Conservation (phyloP, 2,797 vertebrate genomes). For the Chiloscyllium punctatum region DNA sequence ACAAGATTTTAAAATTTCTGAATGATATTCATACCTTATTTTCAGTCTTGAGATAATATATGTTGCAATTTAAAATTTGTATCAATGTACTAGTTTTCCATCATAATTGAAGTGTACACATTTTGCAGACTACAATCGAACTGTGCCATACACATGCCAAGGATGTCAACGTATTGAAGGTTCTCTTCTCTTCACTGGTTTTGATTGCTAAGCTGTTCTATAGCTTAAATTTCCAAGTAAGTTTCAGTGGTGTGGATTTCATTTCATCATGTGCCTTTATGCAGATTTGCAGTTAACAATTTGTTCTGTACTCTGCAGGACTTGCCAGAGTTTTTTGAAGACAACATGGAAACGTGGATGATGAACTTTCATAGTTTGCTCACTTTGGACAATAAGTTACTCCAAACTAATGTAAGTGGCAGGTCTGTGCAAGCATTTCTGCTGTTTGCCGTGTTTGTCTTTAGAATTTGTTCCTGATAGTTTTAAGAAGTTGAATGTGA, state of each 20-base stretch:
- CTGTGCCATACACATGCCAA: constrained; percentile 89
- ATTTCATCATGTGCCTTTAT: not conserved
- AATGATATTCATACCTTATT: not conserved
- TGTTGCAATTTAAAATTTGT: not conserved
- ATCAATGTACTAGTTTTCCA: too few species aligned
- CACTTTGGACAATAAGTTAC: constrained; percentile 93
- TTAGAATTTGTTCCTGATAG: not conserved
- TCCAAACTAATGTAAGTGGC: constrained; percentile 87
- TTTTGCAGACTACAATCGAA: constrained; percentile 86
- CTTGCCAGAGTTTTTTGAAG: constrained; percentile 98
- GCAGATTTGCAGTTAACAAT: not conserved
- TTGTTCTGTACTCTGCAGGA: constrained; percentile 61
- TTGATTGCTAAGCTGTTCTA: constrained; percentile 96
- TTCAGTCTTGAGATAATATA: not conserved
- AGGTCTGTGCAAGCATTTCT: not conserved
- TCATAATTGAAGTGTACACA: not conserved
- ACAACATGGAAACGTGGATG: constrained; percentile 99
- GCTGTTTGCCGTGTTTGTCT: not conserved
- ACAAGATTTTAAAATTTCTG: not conserved
- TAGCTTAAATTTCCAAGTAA: constrained; percentile 97
- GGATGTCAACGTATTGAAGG: constrained; percentile 83
- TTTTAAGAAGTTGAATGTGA: not conserved
- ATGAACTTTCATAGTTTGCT: constrained; percentile 89
- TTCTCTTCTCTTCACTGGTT: constrained; percentile 94
- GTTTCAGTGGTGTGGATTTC: constrained; percentile 36